Conservation (phyloP, 2,888 invertebrate species). For the Autographa gamma region DNA sequence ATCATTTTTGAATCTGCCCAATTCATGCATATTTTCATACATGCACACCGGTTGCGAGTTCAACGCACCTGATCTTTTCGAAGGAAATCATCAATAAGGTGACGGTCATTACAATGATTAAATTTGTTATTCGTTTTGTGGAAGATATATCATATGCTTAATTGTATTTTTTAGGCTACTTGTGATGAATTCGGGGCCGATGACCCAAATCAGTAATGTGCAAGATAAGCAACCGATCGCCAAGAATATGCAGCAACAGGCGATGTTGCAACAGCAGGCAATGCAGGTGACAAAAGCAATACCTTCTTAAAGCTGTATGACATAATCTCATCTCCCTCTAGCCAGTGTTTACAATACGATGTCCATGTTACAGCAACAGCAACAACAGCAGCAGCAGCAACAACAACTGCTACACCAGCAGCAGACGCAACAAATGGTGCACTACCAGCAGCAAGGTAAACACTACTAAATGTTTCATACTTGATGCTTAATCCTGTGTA, state of each 20-base stretch:
- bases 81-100: constrained; percentile 18
- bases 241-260: constrained; percentile 86
- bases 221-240: constrained; percentile 88
- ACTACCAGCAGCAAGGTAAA: constrained; percentile 81
- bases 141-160: neutral
- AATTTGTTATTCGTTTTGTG: neutral
- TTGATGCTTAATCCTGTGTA: neutral
- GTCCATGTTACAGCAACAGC: constrained; percentile 68
- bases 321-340: neutral
- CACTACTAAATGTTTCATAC: neutral
- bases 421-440: constrained; percentile 81
- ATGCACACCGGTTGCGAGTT: constrained; percentile 22
- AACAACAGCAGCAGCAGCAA: constrained; percentile 77
- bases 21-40: constrained; percentile 32
- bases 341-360: constrained; percentile 26
- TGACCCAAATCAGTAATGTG: constrained; percentile 84
- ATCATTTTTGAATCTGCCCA: neutral
- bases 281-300: constrained; percentile 70
- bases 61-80: constrained; percentile 17
- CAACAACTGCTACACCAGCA: constrained; percentile 78
- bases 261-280: constrained; percentile 79
- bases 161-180: constrained; percentile 77
- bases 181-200: constrained; percentile 89
- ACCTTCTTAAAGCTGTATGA: neutral
- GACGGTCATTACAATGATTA: constrained; percentile 2